Conservation (phyloP, 1,140 invertebrate species). For the Mylabris phalerata region DNA sequence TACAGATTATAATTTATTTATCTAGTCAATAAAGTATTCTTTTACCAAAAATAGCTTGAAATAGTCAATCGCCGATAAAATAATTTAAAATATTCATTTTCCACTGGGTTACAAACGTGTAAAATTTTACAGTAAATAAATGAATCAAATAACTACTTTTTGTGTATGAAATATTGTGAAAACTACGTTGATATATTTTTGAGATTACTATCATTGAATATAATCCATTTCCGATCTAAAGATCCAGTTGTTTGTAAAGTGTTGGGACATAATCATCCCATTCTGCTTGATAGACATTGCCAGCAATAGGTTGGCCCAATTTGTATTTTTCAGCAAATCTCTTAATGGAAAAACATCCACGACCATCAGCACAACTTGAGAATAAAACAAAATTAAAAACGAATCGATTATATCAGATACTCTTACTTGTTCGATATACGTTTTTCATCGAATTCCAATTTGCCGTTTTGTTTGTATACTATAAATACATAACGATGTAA, state of each 20-base stretch:
- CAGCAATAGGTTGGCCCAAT: conserved; percentile 75
- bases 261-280: conserved; percentile 87
- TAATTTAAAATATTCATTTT: conserved; percentile 15
- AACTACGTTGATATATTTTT: no score
- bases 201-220: no score
- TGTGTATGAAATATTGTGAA: no score
- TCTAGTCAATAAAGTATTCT: conserved; percentile 41
- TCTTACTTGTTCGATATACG: conserved; percentile 43
- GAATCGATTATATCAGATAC: background rate
- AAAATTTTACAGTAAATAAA: no score
- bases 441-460: conserved; percentile 62
- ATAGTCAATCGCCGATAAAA: conserved; percentile 27
- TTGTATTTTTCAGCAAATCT: conserved; percentile 81
- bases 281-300: conserved; percentile 85
- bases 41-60: conserved; percentile 26
- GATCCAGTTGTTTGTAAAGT: conserved; percentile 62
- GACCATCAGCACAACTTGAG: conserved; percentile 57
- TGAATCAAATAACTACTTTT: no score
- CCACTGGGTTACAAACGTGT: no score
- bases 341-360: conserved; percentile 70
- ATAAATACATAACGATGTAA: conserved; percentile 88
- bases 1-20: conserved; percentile 13
- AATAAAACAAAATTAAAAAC: background rate
- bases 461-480: conserved; percentile 73
- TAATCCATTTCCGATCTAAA: conserved; percentile 24